A percentile compares a stretch with the other conserved stretches of the same genome.
Evolutionary conservation across 2,888 invertebrate species (phyloP).

Genomic region (Dryomyza anilis): DNA sequence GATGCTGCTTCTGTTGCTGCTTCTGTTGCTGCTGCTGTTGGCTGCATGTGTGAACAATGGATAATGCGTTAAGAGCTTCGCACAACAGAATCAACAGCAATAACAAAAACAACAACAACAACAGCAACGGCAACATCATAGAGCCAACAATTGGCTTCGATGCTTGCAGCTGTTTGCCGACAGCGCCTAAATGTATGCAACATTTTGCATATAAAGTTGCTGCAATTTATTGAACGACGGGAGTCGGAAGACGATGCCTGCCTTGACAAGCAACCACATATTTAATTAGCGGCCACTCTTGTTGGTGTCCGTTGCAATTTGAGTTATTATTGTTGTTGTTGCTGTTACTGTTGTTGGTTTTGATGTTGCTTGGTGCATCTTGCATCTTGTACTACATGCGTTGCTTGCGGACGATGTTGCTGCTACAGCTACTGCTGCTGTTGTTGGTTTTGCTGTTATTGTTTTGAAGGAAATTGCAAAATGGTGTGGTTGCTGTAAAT

Average conservation of each 20-base stretch:
- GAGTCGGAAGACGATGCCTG: not conserved
- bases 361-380: not conserved
- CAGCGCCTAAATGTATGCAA: no score
- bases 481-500: not conserved
- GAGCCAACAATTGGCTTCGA: no score
- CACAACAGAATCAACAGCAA: not conserved
- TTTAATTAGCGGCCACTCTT: slow-evolving; percentile 33
- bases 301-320: slow-evolving; percentile 20
- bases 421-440: not conserved
- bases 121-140: not conserved
- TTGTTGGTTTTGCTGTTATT: not conserved
- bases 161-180: no score
- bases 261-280: slow-evolving; percentile 34
- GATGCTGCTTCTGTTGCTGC: not conserved
- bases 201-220: no score
- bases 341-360: not conserved
- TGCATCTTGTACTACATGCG: not conserved
- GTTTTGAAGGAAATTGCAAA: not conserved
- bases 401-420: not conserved
- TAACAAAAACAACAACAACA: not conserved
- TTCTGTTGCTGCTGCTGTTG: not conserved
- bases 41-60: not conserved
- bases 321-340: not conserved
- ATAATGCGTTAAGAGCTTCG: not conserved
- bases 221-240: no score